Conservation (phyloP, 2,113 vertebrate species). For the Menura novaehollandiae region DNA sequence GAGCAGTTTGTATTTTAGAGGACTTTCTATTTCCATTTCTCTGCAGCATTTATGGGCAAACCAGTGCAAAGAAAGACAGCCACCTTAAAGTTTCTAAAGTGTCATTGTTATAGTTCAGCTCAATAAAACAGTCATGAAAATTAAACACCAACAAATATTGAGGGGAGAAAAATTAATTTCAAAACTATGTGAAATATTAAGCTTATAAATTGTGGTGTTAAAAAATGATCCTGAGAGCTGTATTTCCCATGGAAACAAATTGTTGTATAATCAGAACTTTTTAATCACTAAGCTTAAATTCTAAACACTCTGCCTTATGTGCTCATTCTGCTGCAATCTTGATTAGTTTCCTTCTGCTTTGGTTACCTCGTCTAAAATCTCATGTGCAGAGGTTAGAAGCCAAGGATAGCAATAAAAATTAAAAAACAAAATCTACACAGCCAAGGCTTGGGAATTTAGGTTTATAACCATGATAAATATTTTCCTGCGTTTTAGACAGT, state of each 20-base stretch:
- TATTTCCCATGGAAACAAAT: not conserved
- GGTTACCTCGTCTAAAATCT: not conserved
- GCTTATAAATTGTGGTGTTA: not conserved
- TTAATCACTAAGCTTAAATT: conserved; percentile 5
- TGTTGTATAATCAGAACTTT: not conserved
- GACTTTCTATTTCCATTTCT: not conserved
- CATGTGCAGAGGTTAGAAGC: not conserved
- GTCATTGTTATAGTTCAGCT: not conserved
- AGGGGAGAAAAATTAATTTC: not conserved
- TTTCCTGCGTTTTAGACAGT: not conserved
- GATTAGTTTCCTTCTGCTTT: conserved; percentile 16
- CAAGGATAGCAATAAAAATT: not conserved
- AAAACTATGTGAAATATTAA: not conserved
- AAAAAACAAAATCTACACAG: not conserved
- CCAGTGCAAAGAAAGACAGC: not conserved
- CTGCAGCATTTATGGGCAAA: not conserved
- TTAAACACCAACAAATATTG: not conserved
- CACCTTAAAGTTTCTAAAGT: not conserved
- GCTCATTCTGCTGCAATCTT: not conserved
- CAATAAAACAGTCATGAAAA: not conserved
- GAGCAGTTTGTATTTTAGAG: not conserved
- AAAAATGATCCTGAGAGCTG: not conserved
- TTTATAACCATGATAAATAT: not conserved
- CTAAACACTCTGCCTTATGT: not conserved
- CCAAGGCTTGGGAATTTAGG: not conserved